Percentiles rank a stretch among this genome's conserved stretches.
These are phyloP conservation scores for Tylochromis polylepis DNA, from an alignment of 2,113 vertebrate species.

Conservation along the genomic window DNA sequence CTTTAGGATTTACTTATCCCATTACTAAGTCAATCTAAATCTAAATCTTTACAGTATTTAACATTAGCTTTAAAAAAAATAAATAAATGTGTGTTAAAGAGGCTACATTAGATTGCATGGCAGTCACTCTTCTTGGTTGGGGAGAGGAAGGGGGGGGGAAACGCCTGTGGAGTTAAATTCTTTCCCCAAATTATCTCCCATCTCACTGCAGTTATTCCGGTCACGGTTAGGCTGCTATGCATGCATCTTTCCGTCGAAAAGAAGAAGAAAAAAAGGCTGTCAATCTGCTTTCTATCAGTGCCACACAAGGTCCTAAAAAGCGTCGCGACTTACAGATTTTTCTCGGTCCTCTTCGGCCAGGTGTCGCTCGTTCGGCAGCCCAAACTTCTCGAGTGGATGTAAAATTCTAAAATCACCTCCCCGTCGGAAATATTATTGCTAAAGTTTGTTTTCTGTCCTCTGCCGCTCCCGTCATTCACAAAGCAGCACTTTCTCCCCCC, in stretches of 20 bases:
- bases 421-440: neutral
- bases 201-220: constrained; percentile 55
- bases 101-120: neutral
- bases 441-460: constrained; percentile 52
- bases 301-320: neutral
- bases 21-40: neutral
- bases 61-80: neutral
- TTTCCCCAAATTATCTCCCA: constrained; percentile 1
- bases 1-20: neutral
- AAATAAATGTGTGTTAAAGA: neutral
- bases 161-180: neutral
- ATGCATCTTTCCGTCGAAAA: constrained; percentile 47
- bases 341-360: neutral
- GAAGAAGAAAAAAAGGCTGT: neutral
- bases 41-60: neutral
- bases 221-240: constrained; percentile 58
- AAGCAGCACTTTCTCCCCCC: constrained; percentile 67
- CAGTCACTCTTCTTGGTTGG: neutral
- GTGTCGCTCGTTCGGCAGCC: neutral
- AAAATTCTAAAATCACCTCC: neutral
- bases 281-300: constrained; percentile 22
- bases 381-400: neutral
- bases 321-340: constrained; percentile 35
- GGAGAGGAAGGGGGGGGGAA: neutral
- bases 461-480: constrained; percentile 71